Base-by-base conservation (phyloP, 2,113 vertebrate genomes). In the Scomber colias region DNA sequence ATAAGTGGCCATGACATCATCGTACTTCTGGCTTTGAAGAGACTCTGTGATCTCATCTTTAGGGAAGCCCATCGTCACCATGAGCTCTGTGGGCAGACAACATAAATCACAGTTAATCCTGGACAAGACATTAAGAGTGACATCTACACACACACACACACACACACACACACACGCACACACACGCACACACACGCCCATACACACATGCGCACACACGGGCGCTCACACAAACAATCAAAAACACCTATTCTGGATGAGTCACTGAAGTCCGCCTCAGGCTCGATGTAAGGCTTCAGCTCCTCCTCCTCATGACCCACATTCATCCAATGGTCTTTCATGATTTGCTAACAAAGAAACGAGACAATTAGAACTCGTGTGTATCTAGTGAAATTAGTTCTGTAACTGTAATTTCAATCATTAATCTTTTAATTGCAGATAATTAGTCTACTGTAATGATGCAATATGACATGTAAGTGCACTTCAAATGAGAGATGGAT, bases 261-360 rank as follows among this genome's bases (percentile, higher is more conserved):
- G 89, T 99, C 97, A 89, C 90, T 97, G 91, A 97, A 97, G 91
- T 98, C 97, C 3, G 95, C 94, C 81, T 99, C 97, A 3, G 97
- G 97, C 89, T 99, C 97, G 24, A 94, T 91, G 67, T 98, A 97
- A 30, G 97, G 97, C 89, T 98, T 98, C 54, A 99, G 93, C 84
- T 98, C 97, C 94, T 98, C 97, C 63, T 98, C 97, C 71, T 98
- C 97, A 0, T 98, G 96, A 88, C 97, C 97, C 82, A 98, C 97
- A 79, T 99, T 99, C 97, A 99, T 98, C 97, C 97, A 99, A 51
- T 97, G 96, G 93, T 99, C 97, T 95, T 97, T 98, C 97, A 99
- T 99, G 83, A 98, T 97, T 99, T 98, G 98, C 98, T 99, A 85
- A 82, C 64, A 78, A 89, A 77, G 48, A 79, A 75, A 85, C 2